phyloP scores from a whole-genome alignment of 2,113 vertebrate species.

The Lipophrys pholis region DNA sequence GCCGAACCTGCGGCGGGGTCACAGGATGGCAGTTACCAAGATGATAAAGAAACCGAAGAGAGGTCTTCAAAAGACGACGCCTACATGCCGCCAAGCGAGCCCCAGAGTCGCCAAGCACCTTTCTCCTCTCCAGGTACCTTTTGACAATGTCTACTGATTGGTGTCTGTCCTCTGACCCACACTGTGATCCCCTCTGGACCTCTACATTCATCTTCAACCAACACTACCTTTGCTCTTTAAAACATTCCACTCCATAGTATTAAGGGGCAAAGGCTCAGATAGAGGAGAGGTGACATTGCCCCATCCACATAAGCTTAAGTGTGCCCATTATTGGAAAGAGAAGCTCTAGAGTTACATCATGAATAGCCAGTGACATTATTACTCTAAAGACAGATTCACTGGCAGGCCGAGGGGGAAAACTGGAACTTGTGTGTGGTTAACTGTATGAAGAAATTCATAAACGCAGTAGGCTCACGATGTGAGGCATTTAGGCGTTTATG shows the following conservation, averaged over 20 bases:
- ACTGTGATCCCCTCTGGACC: not conserved
- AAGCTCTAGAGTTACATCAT: constrained; percentile 77
- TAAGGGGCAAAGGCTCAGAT: constrained; percentile 41
- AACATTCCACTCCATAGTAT: constrained; percentile 54
- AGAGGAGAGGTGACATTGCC: constrained; percentile 58
- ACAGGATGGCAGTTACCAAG: constrained; percentile 84
- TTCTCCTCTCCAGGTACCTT: constrained; percentile 83
- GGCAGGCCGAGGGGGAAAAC: constrained; percentile 56
- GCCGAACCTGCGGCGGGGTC: constrained; percentile 73
- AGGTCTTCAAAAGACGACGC: constrained; percentile 84
- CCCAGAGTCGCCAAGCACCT: constrained; percentile 71
- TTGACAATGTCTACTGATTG: not conserved
- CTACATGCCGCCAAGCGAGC: constrained; percentile 79
- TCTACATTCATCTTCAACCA: constrained; percentile 24
- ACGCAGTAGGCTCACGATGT: constrained; percentile 67
- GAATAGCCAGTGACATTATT: constrained; percentile 78
- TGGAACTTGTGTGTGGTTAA: constrained; percentile 74
- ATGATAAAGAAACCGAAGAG: constrained; percentile 87
- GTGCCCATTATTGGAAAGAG: constrained; percentile 69
- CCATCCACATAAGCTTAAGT: constrained; percentile 70
- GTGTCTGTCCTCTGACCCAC: too few relatives aligned
- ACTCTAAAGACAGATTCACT: constrained; percentile 71
- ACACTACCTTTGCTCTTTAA: constrained; percentile 55
- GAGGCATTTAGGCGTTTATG: constrained; percentile 54
- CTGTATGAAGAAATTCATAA: constrained; percentile 75